These are phyloP conservation scores for Epistrophe eligans DNA, from an alignment of 2,888 invertebrate species.

Conservation along the genomic window DNA sequence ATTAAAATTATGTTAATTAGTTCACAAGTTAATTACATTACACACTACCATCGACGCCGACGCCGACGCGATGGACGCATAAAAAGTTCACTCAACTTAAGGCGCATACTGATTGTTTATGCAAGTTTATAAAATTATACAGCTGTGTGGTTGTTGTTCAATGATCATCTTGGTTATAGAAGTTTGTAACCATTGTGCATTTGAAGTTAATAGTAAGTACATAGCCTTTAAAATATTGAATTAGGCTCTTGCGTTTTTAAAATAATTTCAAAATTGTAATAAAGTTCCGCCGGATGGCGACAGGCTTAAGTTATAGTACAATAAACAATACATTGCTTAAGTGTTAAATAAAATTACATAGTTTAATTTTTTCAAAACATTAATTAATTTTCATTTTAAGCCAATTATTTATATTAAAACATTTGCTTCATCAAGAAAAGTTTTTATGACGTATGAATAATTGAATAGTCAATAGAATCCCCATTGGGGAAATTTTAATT, in stretches of 20 bases:
- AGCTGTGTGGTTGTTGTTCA: not conserved
- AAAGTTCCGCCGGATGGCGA: not conserved
- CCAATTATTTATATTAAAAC: too few relatives aligned
- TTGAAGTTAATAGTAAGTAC: not conserved
- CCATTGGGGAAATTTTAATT: too few relatives aligned
- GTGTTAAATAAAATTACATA: too few relatives aligned
- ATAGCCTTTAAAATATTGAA: not conserved
- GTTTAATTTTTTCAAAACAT: too few relatives aligned
- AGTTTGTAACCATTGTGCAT: not conserved
- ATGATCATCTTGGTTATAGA: not conserved
- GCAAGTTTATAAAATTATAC: not conserved
- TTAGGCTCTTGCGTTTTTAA: not conserved
- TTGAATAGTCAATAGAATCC: too few relatives aligned
- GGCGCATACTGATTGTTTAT: not conserved
- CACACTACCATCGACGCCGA: conserved; percentile 1
- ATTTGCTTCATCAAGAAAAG: too few relatives aligned
- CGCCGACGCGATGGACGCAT: not conserved
- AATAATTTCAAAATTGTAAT: not conserved
- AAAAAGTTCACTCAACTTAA: conserved; percentile 57
- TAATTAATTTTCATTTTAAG: too few relatives aligned
- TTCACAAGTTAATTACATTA: conserved; percentile 46
- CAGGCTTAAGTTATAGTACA: too few relatives aligned
- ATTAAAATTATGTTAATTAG: conserved; percentile 67
- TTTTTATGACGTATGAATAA: too few relatives aligned
- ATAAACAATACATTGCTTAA: too few relatives aligned